Percentiles rank a stretch among this genome's conserved stretches.
phyloP scores from a whole-genome alignment of 2,113 vertebrate genomes.

The Henicopernis longicauda region DNA sequence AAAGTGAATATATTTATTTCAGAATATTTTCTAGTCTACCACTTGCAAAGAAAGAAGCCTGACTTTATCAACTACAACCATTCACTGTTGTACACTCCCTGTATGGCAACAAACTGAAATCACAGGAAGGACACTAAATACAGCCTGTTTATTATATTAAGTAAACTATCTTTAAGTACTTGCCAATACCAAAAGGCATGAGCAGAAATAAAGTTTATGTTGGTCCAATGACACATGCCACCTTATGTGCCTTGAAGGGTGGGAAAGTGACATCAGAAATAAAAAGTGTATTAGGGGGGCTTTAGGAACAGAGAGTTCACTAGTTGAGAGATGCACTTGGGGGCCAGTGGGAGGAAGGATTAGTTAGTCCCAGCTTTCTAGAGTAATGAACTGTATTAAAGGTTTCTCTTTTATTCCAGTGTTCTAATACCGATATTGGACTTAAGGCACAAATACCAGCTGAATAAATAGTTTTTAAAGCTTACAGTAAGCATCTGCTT shows the following conservation, averaged over 20 bases:
- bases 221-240: neutral
- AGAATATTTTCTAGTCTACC: neutral
- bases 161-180: neutral
- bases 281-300: neutral
- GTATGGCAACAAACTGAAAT: neutral
- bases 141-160: neutral
- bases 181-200: neutral
- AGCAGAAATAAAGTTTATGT: neutral
- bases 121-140: neutral
- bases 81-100: neutral
- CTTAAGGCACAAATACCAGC: neutral
- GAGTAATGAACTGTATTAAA: neutral
- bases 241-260: neutral
- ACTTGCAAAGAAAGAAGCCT: neutral
- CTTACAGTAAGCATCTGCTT: neutral
- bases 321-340: neutral
- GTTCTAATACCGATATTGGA: neutral
- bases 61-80: neutral
- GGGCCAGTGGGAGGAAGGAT: neutral
- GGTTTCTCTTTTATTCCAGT: neutral
- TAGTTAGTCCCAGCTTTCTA: neutral
- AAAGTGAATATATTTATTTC: neutral
- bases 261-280: neutral
- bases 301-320: neutral
- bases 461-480: slow-evolving; percentile 37